These are phyloP conservation scores for Oophaga pumilio DNA, from an alignment of 2,113 vertebrate species.

Conservation along the genomic window DNA sequence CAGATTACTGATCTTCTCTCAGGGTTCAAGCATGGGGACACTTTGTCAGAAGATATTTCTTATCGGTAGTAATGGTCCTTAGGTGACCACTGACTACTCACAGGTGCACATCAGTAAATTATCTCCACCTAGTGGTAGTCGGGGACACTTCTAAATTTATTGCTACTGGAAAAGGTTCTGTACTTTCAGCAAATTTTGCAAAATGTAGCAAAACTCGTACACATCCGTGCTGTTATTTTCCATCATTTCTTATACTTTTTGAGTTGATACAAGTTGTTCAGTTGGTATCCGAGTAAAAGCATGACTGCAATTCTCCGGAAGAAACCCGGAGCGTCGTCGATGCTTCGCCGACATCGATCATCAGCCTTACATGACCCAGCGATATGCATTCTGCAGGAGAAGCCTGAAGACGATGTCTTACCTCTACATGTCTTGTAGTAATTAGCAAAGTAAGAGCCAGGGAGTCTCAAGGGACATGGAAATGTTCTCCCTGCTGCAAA, in stretches of 20 bases:
- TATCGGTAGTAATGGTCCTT: no score
- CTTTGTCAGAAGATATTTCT: no score
- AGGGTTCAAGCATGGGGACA: not conserved
- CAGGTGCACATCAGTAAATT: no score
- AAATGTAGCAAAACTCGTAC: no score
- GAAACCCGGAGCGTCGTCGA: not conserved
- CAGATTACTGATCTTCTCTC: not conserved
- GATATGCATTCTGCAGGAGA: not conserved
- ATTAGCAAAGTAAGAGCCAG: not conserved
- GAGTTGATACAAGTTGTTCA: not conserved
- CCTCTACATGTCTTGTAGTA: not conserved
- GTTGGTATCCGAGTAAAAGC: not conserved
- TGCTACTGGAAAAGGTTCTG: no score
- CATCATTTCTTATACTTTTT: not conserved
- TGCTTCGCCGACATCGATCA: not conserved
- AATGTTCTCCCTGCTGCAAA: not conserved
- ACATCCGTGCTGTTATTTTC: not conserved
- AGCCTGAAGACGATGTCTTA: not conserved
- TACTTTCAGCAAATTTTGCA: no score
- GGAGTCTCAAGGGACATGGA: not conserved
- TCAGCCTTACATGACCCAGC: not conserved
- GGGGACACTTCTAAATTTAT: no score
- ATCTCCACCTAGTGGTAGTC: no score
- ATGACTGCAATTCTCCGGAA: not conserved
- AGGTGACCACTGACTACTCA: no score